A percentile compares a stretch with the other conserved stretches of the same genome.
phyloP scores from a whole-genome alignment of 2,888 invertebrate genomes.

The Thecophora atra region DNA sequence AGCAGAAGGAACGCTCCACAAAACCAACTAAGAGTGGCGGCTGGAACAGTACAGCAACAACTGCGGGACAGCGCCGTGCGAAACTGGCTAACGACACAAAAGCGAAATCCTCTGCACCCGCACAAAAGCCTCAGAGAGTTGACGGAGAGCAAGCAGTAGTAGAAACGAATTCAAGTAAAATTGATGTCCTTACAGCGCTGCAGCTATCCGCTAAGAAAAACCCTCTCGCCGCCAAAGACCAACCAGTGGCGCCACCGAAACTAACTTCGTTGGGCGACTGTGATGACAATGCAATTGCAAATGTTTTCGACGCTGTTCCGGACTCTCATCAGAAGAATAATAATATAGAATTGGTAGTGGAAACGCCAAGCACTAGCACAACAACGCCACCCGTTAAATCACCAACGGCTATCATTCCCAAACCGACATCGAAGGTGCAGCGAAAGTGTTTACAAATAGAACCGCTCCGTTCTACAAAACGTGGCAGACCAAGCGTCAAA shows the following conservation, averaged over 20 bases:
- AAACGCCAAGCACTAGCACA: neutral
- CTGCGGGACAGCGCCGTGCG: constrained; percentile 12
- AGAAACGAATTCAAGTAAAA: constrained; percentile 45
- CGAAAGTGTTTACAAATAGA: constrained; percentile 53
- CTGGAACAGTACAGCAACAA: neutral
- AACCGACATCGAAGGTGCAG: constrained; percentile 35
- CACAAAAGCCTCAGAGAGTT: neutral
- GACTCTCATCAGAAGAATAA: neutral
- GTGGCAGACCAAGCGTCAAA: constrained; percentile 33
- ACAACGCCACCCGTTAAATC: neutral
- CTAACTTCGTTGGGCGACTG: constrained; percentile 12
- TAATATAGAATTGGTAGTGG: neutral
- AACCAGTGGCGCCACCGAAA: constrained; percentile 31
- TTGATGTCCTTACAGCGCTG: constrained; percentile 59
- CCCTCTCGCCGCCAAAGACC: constrained; percentile 31
- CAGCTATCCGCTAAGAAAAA: constrained; percentile 61
- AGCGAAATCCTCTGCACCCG: constrained; percentile 42
- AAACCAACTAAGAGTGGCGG: constrained; percentile 15
- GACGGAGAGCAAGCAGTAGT: neutral
- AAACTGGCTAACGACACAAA: neutral
- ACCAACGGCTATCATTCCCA: constrained; percentile 2
- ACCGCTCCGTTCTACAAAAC: constrained; percentile 49
- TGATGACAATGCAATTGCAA: constrained; percentile 41
- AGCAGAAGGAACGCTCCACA: constrained; percentile 34
- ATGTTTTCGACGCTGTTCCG: constrained; percentile 24